A percentile compares a stretch with the other conserved stretches of the same genome.
Evolutionary conservation across 2,888 invertebrate genomes (phyloP).

Genomic region (Cryptocephalus primarius): DNA sequence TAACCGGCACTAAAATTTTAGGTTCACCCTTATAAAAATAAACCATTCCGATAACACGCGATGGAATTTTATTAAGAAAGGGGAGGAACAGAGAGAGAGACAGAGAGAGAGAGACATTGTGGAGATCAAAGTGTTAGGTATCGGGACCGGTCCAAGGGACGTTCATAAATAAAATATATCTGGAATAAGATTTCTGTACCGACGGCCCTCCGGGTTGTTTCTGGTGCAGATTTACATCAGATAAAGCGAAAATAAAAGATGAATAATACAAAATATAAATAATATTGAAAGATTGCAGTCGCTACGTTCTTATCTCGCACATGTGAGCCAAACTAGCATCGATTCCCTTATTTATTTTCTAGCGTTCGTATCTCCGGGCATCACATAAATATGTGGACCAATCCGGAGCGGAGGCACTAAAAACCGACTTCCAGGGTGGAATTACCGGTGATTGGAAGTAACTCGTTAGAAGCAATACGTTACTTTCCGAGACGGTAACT

Average conservation of each 20-base stretch:
- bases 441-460: no score
- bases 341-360: no score
- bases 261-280: conserved; percentile 6
- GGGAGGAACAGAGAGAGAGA: no score
- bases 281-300: conserved; percentile 5
- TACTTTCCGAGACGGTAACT: no score
- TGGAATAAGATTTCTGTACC: conserved; percentile 1
- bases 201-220: background rate
- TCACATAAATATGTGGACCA: no score
- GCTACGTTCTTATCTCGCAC: no score
- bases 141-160: conserved; percentile 1
- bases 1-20: conserved; percentile 3
- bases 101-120: background rate
- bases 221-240: conserved; percentile 4
- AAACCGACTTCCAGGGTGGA: no score
- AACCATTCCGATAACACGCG: conserved; percentile 3
- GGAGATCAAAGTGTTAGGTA: conserved; percentile 3
- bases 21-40: conserved; percentile 5
- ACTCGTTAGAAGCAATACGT: no score
- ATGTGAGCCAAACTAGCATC: no score
- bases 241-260: conserved; percentile 6
- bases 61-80: conserved; percentile 5
- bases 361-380: no score
- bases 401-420: no score
- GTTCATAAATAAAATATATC: conserved; percentile 5